A percentile compares a stretch with the other conserved stretches of the same genome.
Conservation (phyloP, 2,797 vertebrate species). For the Hirundo rustica region DNA sequence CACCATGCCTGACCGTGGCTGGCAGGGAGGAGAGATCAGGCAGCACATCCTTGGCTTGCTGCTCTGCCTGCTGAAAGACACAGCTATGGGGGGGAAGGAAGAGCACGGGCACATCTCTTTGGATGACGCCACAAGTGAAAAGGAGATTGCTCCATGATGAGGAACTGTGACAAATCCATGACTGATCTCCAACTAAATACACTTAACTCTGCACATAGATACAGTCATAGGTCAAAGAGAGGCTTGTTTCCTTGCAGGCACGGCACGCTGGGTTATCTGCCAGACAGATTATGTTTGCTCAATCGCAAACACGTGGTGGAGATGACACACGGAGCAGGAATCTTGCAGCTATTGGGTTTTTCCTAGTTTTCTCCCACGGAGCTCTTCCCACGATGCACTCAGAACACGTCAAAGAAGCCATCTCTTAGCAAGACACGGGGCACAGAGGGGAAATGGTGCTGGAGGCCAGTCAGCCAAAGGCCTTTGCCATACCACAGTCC, state of each 20-base stretch:
- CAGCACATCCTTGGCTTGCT: background rate
- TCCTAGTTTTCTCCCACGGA: background rate
- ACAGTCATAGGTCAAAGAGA: conserved; percentile 27
- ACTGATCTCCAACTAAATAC: background rate
- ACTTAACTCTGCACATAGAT: background rate
- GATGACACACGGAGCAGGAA: conserved; percentile 11
- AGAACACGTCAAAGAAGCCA: background rate
- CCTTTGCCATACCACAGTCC: background rate
- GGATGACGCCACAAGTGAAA: background rate
- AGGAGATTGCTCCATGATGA: background rate
- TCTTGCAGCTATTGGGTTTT: background rate
- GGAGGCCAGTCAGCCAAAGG: background rate
- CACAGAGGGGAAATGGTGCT: background rate
- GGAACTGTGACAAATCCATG: background rate
- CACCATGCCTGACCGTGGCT: accelerated
- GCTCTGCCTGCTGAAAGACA: background rate
- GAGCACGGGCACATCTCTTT: accelerated
- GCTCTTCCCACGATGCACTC: background rate
- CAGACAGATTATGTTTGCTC: conserved; percentile 31
- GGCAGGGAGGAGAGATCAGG: background rate
- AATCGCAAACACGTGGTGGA: background rate
- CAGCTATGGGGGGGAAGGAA: accelerated
- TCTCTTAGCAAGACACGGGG: background rate
- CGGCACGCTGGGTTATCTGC: background rate
- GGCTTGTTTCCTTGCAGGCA: conserved; percentile 14